Conservation (phyloP, 2,888 invertebrate genomes). For the Diplolepis rosae region DNA sequence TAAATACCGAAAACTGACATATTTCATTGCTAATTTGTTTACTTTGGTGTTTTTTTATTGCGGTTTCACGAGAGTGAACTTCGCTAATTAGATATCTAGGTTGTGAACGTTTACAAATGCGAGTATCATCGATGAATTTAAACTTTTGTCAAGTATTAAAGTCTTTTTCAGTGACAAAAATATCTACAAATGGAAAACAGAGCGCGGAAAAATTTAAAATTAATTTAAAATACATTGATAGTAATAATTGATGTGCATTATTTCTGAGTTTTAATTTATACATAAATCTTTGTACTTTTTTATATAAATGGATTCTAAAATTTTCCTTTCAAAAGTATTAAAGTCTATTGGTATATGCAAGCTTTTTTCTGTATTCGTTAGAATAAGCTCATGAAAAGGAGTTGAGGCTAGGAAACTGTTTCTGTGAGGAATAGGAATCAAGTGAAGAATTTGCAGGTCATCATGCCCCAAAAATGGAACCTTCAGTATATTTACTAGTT, state of each 20-base stretch:
- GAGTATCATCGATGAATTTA: background rate
- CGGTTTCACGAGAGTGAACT: background rate
- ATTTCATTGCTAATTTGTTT: background rate
- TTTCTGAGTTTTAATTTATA: no score
- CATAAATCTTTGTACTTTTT: no score
- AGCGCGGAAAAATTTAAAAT: no score
- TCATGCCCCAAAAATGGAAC: background rate
- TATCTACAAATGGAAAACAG: no score
- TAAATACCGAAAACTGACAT: background rate
- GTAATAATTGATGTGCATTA: no score
- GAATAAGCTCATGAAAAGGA: background rate
- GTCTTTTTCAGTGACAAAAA: no score
- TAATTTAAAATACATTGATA: no score
- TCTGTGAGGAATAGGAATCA: constrained; percentile 10
- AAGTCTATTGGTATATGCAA: no score
- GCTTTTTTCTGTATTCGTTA: background rate
- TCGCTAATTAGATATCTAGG: background rate
- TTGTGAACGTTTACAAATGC: background rate
- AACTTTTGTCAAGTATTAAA: background rate
- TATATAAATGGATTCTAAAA: no score
- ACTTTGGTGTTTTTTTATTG: background rate
- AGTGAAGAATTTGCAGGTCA: background rate
- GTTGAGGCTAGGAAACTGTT: background rate
- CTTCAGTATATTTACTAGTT: background rate
- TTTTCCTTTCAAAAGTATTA: no score